These are phyloP conservation scores for Eunapius fragilis DNA, from an alignment of 37 sponge, comb jelly and placozoan genomes.

Conservation along the genomic window DNA sequence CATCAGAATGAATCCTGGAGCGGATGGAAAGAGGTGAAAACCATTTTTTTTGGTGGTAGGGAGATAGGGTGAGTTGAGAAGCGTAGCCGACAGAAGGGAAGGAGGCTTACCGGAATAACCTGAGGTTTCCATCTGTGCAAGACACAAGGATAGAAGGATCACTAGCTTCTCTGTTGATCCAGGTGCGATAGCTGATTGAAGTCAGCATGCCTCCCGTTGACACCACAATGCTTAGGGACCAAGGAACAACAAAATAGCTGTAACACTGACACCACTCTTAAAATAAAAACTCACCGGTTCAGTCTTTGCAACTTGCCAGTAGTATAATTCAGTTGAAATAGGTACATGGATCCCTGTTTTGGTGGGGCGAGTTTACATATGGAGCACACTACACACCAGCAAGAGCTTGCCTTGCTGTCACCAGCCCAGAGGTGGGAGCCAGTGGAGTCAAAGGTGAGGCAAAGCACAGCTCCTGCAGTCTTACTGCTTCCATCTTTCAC, in stretches of 20 bases:
- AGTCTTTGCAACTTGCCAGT: conserved; percentile 70
- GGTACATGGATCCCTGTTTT: conserved; percentile 82
- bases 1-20: conserved; percentile 56
- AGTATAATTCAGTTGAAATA: conserved; percentile 62
- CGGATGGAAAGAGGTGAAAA: neutral
- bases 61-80: neutral
- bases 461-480: conserved; percentile 70
- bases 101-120: conserved; percentile 62
- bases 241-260: neutral
- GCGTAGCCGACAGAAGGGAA: neutral
- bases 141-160: conserved; percentile 88
- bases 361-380: neutral
- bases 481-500: conserved; percentile 83
- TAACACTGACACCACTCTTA: neutral
- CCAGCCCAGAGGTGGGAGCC: conserved; percentile 81
- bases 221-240: conserved; percentile 67
- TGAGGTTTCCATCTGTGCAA: conserved; percentile 49
- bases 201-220: conserved; percentile 68
- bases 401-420: conserved; percentile 72
- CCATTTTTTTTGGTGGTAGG: neutral
- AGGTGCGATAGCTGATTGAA: conserved; percentile 77
- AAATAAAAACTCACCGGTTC: conserved; percentile 45
- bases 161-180: conserved; percentile 89
- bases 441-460: conserved; percentile 74
- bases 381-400: neutral